These are phyloP conservation scores for Lysandra coridon DNA, from an alignment of 2,888 invertebrate genomes.

Conservation along the genomic window DNA sequence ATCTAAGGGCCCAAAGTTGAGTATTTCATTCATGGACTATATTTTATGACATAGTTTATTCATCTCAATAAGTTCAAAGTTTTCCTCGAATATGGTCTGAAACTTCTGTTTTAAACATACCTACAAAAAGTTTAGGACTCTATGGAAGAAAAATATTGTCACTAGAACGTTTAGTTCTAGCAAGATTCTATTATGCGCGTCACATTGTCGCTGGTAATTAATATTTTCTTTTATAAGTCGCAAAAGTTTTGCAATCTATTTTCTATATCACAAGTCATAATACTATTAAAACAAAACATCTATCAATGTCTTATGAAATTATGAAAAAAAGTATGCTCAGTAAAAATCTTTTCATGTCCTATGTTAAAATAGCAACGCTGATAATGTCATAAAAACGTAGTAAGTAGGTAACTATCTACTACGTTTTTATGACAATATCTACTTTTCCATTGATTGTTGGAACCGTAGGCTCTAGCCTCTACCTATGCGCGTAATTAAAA, in stretches of 20 bases:
- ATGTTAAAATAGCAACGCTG: no score
- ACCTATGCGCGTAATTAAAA: not conserved
- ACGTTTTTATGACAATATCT: not conserved
- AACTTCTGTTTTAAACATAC: no score
- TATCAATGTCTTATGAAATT: no score
- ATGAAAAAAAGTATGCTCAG: no score
- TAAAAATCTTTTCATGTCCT: no score
- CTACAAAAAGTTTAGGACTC: no score
- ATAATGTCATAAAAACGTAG: no score
- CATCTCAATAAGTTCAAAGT: not conserved
- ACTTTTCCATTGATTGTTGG: not conserved
- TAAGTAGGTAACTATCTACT: no score
- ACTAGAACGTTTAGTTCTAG: no score
- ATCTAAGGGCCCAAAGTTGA: not conserved
- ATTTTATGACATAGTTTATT: not conserved
- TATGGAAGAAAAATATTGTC: no score
- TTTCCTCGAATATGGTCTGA: no score
- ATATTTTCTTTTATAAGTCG: not conserved
- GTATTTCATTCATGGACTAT: not conserved
- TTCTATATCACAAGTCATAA: not conserved
- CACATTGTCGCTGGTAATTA: not conserved
- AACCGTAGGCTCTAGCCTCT: not conserved
- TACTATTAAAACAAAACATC: no score
- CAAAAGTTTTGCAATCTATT: not conserved
- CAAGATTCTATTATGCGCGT: not conserved